Evolutionary conservation across 1,140 invertebrate species (phyloP), one percentile per base, ranked within the genome.

Genomic region (Leptinotarsa lineolata): DNA sequence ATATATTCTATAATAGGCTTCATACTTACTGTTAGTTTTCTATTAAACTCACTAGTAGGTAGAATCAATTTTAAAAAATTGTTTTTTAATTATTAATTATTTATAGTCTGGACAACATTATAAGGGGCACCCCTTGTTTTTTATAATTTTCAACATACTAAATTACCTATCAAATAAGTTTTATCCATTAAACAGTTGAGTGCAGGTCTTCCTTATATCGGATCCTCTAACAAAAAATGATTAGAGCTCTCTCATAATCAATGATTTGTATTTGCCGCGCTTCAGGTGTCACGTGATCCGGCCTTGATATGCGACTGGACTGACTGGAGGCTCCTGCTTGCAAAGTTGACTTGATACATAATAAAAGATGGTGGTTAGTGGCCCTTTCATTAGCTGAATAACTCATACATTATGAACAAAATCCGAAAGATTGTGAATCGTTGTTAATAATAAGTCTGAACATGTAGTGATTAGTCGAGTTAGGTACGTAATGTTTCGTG

Each of bases 341-440:
- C 59, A 70, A 76, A 73, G 65, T 72, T 66, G 73, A 77, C 70
- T 78, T 73, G 63, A 73, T 70, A 77, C 68, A 74, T 79, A 79
- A 77, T 72, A 77, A 80, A 80, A 80, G 77, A 80, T 79, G 77
- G 75, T 78, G 75, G 77, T 77, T 78, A 64, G 45, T 71, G 76
- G 58, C 46, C 71, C 22, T 67, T 72, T 76, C 73, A 58, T 75
- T 60, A 58, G 60, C 16, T 71, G 68, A 72, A 73, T 70, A 67
- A 46, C 59, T 70, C 71, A 68, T 72, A 61, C 18, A 73, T 48
- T 75, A 74, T 75, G 59, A 64, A 68, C 60, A 70, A 65, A 76
- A 74, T 58, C 74, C 64, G 68, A 54, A 72, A 69, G 70, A 65
- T 74, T 72, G 74, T 74, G 72, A 64, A 22, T 64, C 24, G 11